Percentiles rank a stretch among this genome's conserved stretches.
Conservation (phyloP, 2,888 invertebrate species). For the Dorcus parallelipipedus region DNA sequence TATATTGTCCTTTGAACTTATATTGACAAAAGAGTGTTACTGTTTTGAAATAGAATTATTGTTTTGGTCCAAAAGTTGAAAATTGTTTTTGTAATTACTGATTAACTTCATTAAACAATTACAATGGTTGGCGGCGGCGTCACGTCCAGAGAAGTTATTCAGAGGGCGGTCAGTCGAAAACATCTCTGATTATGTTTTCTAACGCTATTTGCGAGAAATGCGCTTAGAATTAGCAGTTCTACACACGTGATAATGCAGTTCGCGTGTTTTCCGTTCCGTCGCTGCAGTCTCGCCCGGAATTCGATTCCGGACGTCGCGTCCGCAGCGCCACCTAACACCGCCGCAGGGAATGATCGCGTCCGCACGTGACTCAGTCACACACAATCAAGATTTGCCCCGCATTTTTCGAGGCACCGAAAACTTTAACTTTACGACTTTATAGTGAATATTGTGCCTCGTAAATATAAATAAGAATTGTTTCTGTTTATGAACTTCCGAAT, state of each 20-base stretch:
- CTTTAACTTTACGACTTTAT: conserved; percentile 26
- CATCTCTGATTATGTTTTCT: not conserved
- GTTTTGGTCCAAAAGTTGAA: too few relatives aligned
- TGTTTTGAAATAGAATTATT: too few relatives aligned
- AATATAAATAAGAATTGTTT: conserved; percentile 14
- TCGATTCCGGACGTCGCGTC: conserved; percentile 26
- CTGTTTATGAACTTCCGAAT: conserved; percentile 2
- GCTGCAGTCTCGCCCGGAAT: conserved; percentile 23
- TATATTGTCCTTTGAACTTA: too few relatives aligned
- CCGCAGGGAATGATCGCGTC: conserved; percentile 28
- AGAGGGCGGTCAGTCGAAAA: not conserved
- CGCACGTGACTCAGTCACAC: conserved; percentile 27
- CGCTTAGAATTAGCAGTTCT: conserved; percentile 4
- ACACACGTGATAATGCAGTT: conserved; percentile 28
- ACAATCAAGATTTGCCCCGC: conserved; percentile 26
- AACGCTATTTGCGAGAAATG: not conserved
- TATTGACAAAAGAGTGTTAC: too few relatives aligned
- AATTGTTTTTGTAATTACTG: too few relatives aligned
- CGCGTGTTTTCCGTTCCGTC: conserved; percentile 27
- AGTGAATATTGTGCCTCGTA: conserved; percentile 22
- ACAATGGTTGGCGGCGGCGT: not conserved
- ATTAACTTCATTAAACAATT: conserved; percentile 1
- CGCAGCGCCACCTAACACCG: conserved; percentile 27
- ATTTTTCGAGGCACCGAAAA: conserved; percentile 23
- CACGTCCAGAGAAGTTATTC: not conserved